Base-by-base conservation (phyloP, 92 coral and sea anemone species). In the Zoanthus sociatus region DNA sequence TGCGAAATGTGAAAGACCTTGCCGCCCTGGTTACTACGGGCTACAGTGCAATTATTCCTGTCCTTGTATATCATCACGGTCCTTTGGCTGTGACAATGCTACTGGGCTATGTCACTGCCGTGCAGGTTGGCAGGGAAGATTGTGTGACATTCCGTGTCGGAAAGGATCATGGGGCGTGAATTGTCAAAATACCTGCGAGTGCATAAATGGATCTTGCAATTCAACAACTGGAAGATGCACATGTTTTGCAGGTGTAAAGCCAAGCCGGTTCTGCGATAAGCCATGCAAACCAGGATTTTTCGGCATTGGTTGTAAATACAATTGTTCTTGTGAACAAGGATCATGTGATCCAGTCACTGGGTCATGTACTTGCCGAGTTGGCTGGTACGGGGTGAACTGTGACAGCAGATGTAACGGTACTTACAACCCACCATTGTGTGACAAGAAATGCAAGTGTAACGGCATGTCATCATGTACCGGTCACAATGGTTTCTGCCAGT, bases 141-240 rank as follows among this genome's bases (percentile, higher is more conserved):
- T 17, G 21, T 97, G 99, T 73, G 85, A 83, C 30, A 48, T 89
- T 63, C 94, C 90, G 11, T 97, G 99, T 83, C 90, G 88, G 11
- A 86, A 84, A 72, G 98, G 97, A 31, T 77, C 77, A 11, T 97
- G 99, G 99, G 98, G 99, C 16, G 9, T 60, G 5, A 55, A 91
- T 77, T 97, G 99, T 77, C 78, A 47, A 8, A 58, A 87, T n/a
- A 63, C 87, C 11, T 97, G 99, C 73, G 14, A 56, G 32, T 96
- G 98, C 73, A 88, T 83, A 31, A 73, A 89, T 71, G 98, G 95
- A 8, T 89, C 94, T 2, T 96, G 98, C 76, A 83, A 93, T 79
- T 92, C 93, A n/a, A 87, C 69, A n/a, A 87, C 83, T 48, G 98
- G 98, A 16, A 51, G 20, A 11, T 96, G 98, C 66, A 75, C 90